These are phyloP conservation scores for Pteronura brasiliensis DNA, from an alignment of 2,113 vertebrate genomes.

Conservation along the genomic window DNA sequence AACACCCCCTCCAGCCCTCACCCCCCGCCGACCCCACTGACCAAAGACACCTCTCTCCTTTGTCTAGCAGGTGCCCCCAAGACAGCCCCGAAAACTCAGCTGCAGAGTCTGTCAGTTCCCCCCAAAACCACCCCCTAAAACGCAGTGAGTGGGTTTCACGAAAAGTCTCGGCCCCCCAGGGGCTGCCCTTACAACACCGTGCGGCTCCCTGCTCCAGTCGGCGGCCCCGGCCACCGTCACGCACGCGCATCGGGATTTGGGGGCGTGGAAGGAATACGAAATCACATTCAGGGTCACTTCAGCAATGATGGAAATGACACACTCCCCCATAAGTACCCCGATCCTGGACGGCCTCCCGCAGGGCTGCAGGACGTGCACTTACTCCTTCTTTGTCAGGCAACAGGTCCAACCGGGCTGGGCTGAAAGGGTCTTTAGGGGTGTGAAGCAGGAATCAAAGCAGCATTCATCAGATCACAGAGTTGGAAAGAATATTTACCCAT, in stretches of 20 bases:
- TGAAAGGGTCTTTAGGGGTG: not conserved
- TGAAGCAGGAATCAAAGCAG: not conserved
- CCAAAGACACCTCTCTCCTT: not conserved
- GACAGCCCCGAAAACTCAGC: not conserved
- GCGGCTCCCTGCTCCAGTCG: not conserved
- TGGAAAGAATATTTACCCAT: conserved; percentile 84
- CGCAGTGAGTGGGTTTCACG: not conserved
- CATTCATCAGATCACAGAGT: not conserved
- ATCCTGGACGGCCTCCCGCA: rapidly evolving
- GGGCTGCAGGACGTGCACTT: not conserved
- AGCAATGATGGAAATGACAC: not conserved
- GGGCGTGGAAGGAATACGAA: not conserved
- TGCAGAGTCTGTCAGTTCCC: not conserved
- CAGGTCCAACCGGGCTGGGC: not conserved
- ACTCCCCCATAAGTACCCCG: rapidly evolving
- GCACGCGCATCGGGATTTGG: not conserved
- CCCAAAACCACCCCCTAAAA: not conserved
- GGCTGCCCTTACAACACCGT: not conserved
- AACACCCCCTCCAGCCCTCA: too few relatives aligned
- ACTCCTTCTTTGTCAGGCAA: not conserved
- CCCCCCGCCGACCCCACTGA: rapidly evolving
- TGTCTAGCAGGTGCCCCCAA: not conserved
- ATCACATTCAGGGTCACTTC: not conserved
- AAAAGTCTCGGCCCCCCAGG: not conserved
- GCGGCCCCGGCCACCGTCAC: not conserved